These are phyloP conservation scores for Corbicula japonica DNA, from an alignment of 2,888 invertebrate genomes.

Conservation along the genomic window DNA sequence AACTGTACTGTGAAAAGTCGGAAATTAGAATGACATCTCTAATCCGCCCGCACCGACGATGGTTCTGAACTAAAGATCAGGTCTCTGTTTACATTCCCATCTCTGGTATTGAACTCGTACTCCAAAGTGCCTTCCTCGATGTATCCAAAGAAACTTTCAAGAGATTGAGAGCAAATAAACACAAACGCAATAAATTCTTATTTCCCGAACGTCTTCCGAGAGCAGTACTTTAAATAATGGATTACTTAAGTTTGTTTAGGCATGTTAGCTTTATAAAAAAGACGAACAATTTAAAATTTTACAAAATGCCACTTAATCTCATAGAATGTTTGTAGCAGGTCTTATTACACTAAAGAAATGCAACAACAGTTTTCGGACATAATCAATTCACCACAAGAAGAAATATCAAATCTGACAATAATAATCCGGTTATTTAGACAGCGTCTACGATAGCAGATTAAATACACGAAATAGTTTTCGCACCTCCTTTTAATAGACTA, in stretches of 20 bases:
- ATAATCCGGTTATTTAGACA: conserved; percentile 6
- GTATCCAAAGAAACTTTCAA: conserved; percentile 20
- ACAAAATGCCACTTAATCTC: conserved; percentile 8
- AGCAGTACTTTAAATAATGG: neutral
- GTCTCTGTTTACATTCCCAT: neutral
- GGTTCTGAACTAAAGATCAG: neutral
- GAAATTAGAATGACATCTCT: neutral
- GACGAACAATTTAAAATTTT: conserved; percentile 3
- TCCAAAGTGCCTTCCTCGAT: neutral
- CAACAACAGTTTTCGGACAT: neutral
- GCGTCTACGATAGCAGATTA: conserved; percentile 4
- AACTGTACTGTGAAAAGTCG: neutral
- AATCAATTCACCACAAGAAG: neutral
- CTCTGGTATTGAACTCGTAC: conserved; percentile 2
- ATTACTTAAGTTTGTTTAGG: neutral
- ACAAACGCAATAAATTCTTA: neutral
- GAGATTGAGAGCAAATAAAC: conserved; percentile 8
- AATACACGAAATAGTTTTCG: neutral
- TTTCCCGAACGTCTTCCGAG: conserved; percentile 4
- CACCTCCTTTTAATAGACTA: conserved; percentile 1
- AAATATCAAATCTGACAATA: conserved; percentile 3
- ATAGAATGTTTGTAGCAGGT: conserved; percentile 8
- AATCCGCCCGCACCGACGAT: neutral
- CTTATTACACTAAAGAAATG: neutral
- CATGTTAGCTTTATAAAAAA: conserved; percentile 5